Conservation (phyloP, 2,888 invertebrate genomes). For the Clostera curtula region DNA sequence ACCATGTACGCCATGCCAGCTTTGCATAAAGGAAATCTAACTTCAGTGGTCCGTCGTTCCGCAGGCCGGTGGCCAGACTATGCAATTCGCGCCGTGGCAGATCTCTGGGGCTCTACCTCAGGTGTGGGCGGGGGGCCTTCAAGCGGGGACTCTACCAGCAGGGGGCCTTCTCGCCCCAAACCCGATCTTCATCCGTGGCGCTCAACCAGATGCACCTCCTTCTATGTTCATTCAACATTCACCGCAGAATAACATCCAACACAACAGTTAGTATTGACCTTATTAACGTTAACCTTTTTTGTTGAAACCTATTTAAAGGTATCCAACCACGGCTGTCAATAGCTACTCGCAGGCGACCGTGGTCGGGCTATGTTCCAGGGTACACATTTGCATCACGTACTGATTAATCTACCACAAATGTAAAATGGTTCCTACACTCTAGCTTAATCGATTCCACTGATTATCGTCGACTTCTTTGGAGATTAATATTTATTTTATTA, state of each 20-base stretch:
- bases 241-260: slow-evolving; percentile 75
- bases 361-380: no score
- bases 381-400: no score
- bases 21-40: slow-evolving; percentile 13
- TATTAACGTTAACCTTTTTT: slow-evolving; percentile 3
- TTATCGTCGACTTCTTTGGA: no score
- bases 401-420: no score
- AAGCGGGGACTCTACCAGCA: slow-evolving; percentile 78
- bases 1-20: no score
- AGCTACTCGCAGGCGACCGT: no score
- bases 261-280: slow-evolving; percentile 51
- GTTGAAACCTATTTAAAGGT: no score
- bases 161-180: slow-evolving; percentile 80
- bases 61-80: slow-evolving; percentile 78
- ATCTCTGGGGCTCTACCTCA: slow-evolving; percentile 82
- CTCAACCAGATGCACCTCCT: slow-evolving; percentile 80
- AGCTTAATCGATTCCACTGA: no score
- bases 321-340: no score
- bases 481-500: no score
- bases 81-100: slow-evolving; percentile 90
- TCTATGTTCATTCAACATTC: slow-evolving; percentile 90
- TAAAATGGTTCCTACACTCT: no score
- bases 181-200: slow-evolving; percentile 87
- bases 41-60: slow-evolving; percentile 16
- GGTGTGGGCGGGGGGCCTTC: slow-evolving; percentile 84